Percentiles rank a stretch among this genome's conserved stretches.
Conservation (phyloP, 2,888 invertebrate genomes). For the Pecten maximus region DNA sequence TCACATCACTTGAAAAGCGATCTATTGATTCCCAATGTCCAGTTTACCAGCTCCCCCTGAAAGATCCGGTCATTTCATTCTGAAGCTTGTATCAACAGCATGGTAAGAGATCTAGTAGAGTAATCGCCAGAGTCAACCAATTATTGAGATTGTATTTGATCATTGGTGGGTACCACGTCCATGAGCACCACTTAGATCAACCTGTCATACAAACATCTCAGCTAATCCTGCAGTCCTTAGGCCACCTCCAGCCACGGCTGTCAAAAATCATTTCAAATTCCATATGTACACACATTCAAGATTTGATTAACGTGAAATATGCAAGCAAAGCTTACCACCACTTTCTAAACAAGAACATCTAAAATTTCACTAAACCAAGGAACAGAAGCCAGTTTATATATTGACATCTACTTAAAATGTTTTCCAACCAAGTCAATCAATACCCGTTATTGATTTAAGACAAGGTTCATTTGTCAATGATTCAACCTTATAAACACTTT, state of each 20-base stretch:
- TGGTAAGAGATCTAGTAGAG: not conserved
- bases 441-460: constrained; percentile 14
- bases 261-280: not conserved
- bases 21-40: constrained; percentile 21
- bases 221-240: not conserved
- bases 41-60: not conserved
- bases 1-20: constrained; percentile 34
- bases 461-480: not conserved
- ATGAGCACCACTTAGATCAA: not conserved
- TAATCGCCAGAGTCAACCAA: constrained; percentile 20
- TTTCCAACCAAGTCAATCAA: not conserved
- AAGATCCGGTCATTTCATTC: not conserved
- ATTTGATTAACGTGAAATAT: not conserved
- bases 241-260: not conserved
- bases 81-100: not conserved
- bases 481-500: not conserved
- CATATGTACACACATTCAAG: constrained; percentile 1
- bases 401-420: constrained; percentile 13
- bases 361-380: not conserved
- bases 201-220: not conserved
- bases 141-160: not conserved
- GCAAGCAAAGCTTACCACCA: not conserved
- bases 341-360: not conserved
- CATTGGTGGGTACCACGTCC: not conserved
- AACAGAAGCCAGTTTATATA: not conserved